phyloP scores from a whole-genome alignment of 1,140 invertebrate species.

The Aphelenchoides fujianensis region DNA sequence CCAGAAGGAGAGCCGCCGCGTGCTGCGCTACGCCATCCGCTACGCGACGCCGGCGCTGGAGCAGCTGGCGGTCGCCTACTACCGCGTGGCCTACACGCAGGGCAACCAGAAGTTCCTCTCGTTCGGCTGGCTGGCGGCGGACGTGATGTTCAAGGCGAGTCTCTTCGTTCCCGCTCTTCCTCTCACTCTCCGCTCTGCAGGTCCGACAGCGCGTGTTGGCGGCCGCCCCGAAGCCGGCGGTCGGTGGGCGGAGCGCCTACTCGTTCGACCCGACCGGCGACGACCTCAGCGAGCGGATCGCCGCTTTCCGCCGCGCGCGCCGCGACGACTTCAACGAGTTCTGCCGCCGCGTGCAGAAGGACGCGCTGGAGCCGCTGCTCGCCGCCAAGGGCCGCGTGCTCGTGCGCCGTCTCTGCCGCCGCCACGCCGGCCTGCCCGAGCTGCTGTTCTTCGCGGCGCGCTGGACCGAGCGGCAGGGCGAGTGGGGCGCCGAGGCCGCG shows the following conservation, averaged over 20 bases:
- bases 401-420: not conserved
- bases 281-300: not conserved
- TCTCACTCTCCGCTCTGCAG: conserved; percentile 22
- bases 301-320: too few species aligned
- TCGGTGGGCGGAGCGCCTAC: not conserved
- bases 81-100: conserved; percentile 27
- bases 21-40: not conserved
- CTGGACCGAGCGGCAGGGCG: not conserved
- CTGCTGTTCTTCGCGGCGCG: not conserved
- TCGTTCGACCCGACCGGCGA: not conserved
- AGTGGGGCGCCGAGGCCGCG: too few species aligned
- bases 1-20: not conserved
- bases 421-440: not conserved
- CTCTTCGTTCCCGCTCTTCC: too few species aligned
- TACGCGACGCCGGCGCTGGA: conserved; percentile 35
- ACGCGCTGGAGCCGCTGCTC: too few species aligned
- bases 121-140: conserved; percentile 42
- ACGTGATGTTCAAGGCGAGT: conserved; percentile 32
- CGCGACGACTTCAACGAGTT: too few species aligned
- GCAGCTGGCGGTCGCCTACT: conserved; percentile 39
- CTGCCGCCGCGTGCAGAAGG: too few species aligned
- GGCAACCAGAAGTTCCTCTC: conserved; percentile 34
- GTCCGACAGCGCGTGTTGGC: not conserved
- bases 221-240: not conserved
- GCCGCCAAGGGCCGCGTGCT: too few species aligned